Percentiles rank a stretch among this genome's conserved stretches.
Evolutionary conservation across 2,888 invertebrate genomes (phyloP).

Genomic region (Corythucha ciliata): DNA sequence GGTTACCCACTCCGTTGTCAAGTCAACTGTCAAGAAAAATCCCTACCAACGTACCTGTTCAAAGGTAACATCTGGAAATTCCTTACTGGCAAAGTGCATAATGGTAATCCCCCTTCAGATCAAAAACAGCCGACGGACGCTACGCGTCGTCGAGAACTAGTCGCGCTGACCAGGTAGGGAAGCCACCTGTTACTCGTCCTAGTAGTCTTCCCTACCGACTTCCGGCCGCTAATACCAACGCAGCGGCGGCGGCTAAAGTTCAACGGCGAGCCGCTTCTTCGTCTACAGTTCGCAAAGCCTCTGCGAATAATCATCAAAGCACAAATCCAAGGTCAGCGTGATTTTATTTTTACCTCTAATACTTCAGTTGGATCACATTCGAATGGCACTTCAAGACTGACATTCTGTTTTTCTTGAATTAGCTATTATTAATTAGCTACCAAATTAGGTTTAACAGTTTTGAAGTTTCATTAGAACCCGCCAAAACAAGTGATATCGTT

Average conservation of each 20-base stretch:
- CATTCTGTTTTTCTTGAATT: too few relatives aligned
- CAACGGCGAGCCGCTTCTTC: constrained; percentile 57
- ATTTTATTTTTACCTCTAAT: constrained; percentile 1
- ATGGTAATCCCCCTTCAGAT: too few relatives aligned
- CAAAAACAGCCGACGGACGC: constrained; percentile 17
- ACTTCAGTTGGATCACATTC: too few relatives aligned
- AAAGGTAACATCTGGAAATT: constrained; percentile 36
- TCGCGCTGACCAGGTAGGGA: constrained; percentile 27
- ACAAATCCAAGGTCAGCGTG: constrained; percentile 12
- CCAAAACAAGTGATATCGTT: too few relatives aligned
- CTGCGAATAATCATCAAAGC: neutral
- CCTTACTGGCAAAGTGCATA: too few relatives aligned
- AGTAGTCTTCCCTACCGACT: constrained; percentile 60
- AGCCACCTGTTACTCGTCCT: constrained; percentile 46
- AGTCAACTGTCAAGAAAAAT: constrained; percentile 11
- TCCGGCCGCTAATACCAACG: too few relatives aligned
- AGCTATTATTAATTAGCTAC: too few relatives aligned
- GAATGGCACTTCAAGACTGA: too few relatives aligned
- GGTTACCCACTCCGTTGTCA: constrained; percentile 23
- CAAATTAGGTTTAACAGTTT: too few relatives aligned
- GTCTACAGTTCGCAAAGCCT: constrained; percentile 46
- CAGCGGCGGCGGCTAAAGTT: constrained; percentile 22
- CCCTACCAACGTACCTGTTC: neutral
- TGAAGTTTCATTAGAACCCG: too few relatives aligned
- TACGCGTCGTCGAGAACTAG: constrained; percentile 22